Conservation (phyloP, 1,140 invertebrate species). For the Aphaenogaster rudis region DNA sequence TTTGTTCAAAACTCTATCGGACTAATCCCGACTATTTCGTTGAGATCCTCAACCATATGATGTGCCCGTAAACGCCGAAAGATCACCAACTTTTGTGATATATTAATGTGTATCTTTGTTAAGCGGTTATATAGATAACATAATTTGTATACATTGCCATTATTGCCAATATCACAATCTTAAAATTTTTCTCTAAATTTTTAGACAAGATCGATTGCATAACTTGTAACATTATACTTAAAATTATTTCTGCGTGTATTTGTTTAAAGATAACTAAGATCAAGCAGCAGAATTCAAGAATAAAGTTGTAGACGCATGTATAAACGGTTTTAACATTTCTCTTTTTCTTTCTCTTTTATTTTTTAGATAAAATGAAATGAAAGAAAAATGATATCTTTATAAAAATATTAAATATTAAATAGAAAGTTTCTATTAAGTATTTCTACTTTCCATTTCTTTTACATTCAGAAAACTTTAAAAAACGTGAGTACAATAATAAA, state of each 20-base stretch:
- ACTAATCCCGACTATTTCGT: slow-evolving; percentile 16
- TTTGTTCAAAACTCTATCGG: slow-evolving; percentile 49
- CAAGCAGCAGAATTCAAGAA: not conserved
- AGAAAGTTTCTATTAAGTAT: not conserved
- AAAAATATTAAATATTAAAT: not conserved
- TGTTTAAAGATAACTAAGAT: not conserved
- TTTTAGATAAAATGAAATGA: not conserved
- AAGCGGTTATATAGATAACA: not conserved
- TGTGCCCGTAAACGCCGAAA: not conserved
- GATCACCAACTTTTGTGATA: not conserved
- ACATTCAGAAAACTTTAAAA: not conserved
- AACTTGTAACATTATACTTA: not conserved
- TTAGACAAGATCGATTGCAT: not conserved
- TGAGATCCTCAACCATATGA: slow-evolving; percentile 23
- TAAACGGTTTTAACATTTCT: not conserved
- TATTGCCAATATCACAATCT: not conserved
- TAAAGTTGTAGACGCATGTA: not conserved
- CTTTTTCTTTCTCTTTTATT: not conserved
- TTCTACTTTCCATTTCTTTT: not conserved
- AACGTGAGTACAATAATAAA: not conserved
- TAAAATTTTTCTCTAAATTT: not conserved
- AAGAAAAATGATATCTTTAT: not conserved
- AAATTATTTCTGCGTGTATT: not conserved
- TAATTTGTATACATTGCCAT: not conserved
- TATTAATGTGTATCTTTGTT: not conserved